These are phyloP conservation scores for Tyria jacobaeae DNA, from an alignment of 2,888 invertebrate genomes.

Conservation along the genomic window DNA sequence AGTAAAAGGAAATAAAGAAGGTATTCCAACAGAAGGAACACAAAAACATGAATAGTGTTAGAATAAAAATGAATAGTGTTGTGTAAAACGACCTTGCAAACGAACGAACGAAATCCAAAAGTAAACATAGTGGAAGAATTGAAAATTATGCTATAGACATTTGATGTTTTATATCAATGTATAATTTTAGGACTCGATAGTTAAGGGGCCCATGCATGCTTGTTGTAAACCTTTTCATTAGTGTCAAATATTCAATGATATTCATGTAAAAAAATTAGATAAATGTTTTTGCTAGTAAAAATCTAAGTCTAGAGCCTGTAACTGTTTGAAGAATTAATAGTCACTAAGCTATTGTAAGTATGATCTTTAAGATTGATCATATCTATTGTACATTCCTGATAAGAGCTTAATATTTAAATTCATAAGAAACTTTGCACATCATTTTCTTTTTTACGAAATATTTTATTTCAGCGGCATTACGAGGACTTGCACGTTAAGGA, in stretches of 20 bases:
- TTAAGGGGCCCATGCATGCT: not conserved
- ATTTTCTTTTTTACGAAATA: constrained; percentile 1
- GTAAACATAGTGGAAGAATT: too few relatives aligned
- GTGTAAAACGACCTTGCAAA: not conserved
- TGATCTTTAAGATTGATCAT: constrained; percentile 17
- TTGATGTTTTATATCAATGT: not conserved
- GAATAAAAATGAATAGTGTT: too few relatives aligned
- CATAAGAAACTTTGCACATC: constrained; percentile 5
- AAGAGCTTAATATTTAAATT: constrained; percentile 24
- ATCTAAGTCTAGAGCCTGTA: not conserved
- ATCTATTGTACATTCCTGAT: constrained; percentile 32
- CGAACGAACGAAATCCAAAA: too few relatives aligned
- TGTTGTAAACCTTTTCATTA: not conserved
- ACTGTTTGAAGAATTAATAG: not conserved
- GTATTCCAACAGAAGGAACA: not conserved
- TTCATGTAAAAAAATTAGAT: not conserved
- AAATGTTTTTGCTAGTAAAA: not conserved
- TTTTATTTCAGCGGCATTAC: not conserved
- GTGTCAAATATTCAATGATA: not conserved
- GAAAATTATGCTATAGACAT: not conserved
- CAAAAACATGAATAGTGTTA: not conserved
- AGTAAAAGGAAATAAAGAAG: not conserved
- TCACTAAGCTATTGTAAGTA: constrained; percentile 5
- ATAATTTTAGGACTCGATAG: constrained; percentile 1
- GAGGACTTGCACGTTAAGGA: constrained; percentile 33